Conservation (phyloP, 2,888 invertebrate species). For the Thysanoteuthis rhombus region DNA sequence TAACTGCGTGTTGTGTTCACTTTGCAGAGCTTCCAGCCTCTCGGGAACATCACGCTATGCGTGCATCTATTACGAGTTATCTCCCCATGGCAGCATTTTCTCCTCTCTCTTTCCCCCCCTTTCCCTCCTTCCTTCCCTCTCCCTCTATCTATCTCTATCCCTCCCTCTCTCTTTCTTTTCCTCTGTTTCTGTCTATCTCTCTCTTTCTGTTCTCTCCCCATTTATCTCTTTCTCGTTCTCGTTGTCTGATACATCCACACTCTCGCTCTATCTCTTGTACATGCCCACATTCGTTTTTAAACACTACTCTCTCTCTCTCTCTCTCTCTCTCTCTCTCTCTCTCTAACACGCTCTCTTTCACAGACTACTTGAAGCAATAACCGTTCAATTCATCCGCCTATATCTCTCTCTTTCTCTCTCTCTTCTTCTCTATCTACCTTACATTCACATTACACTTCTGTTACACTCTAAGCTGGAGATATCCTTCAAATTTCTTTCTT, state of each 20-base stretch:
- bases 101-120: too few relatives aligned
- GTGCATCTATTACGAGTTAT: conserved; percentile 12
- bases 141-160: not conserved
- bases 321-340: not conserved
- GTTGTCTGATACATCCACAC: not conserved
- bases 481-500: not conserved
- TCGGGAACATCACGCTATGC: not conserved
- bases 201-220: not conserved
- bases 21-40: not conserved
- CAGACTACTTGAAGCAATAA: not conserved
- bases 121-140: not conserved
- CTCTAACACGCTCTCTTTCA: not conserved
- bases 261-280: too few relatives aligned
- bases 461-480: not conserved
- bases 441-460: not conserved
- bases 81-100: not conserved
- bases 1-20: conserved; percentile 12
- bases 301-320: too few relatives aligned
- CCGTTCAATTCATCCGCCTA: not conserved
- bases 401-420: not conserved
- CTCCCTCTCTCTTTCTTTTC: not conserved
- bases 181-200: not conserved
- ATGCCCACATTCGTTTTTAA: too few relatives aligned
- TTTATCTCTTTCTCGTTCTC: not conserved
- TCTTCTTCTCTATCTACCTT: not conserved